phyloP scores from a whole-genome alignment of 2,888 invertebrate species.

The Phortica okadai region DNA sequence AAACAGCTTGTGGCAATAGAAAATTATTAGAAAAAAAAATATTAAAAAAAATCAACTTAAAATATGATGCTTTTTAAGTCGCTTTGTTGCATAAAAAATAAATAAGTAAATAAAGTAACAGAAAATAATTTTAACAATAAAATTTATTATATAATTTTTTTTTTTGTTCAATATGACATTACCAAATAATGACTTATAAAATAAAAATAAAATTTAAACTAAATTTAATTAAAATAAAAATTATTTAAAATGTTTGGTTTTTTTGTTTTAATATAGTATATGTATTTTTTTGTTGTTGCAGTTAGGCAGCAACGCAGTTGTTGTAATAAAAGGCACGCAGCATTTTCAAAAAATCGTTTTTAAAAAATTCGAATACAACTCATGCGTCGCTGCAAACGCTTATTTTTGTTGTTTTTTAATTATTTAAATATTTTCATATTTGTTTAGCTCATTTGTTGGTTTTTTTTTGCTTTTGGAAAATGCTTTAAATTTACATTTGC shows the following conservation, averaged over 20 bases:
- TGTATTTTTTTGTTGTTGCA: slow-evolving; percentile 29
- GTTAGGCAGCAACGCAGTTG: slow-evolving; percentile 79
- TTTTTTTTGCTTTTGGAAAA: too few species aligned
- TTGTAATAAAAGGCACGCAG: slow-evolving; percentile 87
- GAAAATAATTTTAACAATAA: slow-evolving; percentile 40
- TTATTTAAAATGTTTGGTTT: slow-evolving; percentile 41
- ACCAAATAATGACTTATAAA: slow-evolving; percentile 26
- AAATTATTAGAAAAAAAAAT: slow-evolving; percentile 43
- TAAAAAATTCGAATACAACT: slow-evolving; percentile 67
- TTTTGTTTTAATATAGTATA: neutral
- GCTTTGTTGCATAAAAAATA: slow-evolving; percentile 46
- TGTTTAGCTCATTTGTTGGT: neutral
- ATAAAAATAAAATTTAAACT: slow-evolving; percentile 37
- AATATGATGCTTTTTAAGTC: neutral
- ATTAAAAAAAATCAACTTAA: slow-evolving; percentile 40
- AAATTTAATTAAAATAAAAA: slow-evolving; percentile 37
- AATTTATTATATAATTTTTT: slow-evolving; percentile 37
- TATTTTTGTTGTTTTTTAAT: slow-evolving; percentile 31
- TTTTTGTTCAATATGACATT: slow-evolving; percentile 33
- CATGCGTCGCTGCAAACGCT: slow-evolving; percentile 50
- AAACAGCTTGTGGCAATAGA: slow-evolving; percentile 17
- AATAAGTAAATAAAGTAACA: slow-evolving; percentile 46
- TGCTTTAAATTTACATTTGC: slow-evolving; percentile 8
- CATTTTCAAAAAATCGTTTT: slow-evolving; percentile 79
- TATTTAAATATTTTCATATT: slow-evolving; percentile 23